Percentiles rank a stretch among this genome's conserved stretches.
phyloP scores from a whole-genome alignment of 2,888 invertebrate species.

The Acrobasis repandana region DNA sequence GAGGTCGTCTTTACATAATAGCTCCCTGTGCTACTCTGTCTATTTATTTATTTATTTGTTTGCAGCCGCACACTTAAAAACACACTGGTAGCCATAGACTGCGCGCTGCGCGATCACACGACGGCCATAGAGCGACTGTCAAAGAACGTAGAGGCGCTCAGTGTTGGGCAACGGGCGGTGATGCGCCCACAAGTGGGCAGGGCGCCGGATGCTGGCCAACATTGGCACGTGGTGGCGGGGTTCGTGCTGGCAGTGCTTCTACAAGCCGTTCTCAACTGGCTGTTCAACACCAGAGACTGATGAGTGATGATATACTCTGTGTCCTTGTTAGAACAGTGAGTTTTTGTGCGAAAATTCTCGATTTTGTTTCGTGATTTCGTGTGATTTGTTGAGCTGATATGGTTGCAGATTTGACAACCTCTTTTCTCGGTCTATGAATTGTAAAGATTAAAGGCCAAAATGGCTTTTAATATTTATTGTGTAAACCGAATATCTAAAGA shows the following conservation, averaged over 20 bases:
- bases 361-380: too few species aligned
- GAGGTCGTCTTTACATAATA: too few species aligned
- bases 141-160: slow-evolving; percentile 52
- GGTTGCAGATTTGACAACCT: too few species aligned
- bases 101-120: slow-evolving; percentile 76
- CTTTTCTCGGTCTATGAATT: too few species aligned
- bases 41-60: slow-evolving; percentile 25
- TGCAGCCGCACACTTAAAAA: slow-evolving; percentile 73
- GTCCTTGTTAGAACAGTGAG: too few species aligned
- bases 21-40: not conserved
- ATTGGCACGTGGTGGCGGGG: slow-evolving; percentile 69
- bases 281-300: slow-evolving; percentile 22
- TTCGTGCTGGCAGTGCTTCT: slow-evolving; percentile 20
- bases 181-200: slow-evolving; percentile 49
- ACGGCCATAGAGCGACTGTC: slow-evolving; percentile 67
- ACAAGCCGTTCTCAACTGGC: slow-evolving; percentile 22
- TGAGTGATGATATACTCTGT: too few species aligned
- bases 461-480: too few species aligned
- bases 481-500: too few species aligned
- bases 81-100: slow-evolving; percentile 73
- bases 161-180: slow-evolving; percentile 42
- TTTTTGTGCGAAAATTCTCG: too few species aligned
- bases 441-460: too few species aligned
- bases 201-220: slow-evolving; percentile 46
- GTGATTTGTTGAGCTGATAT: too few species aligned